phyloP scores from a whole-genome alignment of 2,797 vertebrate genomes.

The Trichosurus vulpecula region DNA sequence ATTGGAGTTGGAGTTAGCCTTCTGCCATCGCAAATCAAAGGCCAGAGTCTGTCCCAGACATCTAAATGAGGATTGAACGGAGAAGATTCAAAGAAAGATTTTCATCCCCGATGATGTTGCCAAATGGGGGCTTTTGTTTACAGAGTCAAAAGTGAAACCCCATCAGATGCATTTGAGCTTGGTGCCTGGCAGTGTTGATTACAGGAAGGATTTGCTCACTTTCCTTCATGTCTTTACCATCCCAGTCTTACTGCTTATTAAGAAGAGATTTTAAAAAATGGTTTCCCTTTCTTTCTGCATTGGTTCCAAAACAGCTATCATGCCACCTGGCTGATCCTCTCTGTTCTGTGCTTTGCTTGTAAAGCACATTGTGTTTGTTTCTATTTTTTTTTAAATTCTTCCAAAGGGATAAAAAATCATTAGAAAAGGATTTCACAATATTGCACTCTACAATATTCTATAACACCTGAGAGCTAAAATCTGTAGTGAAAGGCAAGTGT shows the following conservation, averaged over 20 bases:
- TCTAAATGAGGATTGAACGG: neutral
- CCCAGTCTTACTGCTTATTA: too few relatives aligned
- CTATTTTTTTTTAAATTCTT: neutral
- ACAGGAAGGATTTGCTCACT: neutral
- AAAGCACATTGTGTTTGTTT: neutral
- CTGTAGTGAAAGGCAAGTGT: neutral
- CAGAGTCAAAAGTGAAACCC: neutral
- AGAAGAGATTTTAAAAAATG: neutral
- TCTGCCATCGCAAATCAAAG: neutral
- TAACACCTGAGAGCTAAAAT: neutral
- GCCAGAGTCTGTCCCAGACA: neutral
- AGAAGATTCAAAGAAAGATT: neutral
- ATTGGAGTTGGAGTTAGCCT: neutral
- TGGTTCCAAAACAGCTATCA: neutral
- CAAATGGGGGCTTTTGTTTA: neutral
- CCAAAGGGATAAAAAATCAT: constrained; percentile 5
- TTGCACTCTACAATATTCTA: neutral
- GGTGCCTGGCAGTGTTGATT: neutral
- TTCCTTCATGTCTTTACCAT: neutral
- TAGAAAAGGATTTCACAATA: neutral
- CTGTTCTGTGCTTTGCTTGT: neutral
- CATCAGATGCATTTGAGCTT: neutral
- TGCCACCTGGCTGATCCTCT: constrained; percentile 8
- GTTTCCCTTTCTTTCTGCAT: neutral
- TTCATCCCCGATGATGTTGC: neutral